Conservation (phyloP, 64 coral and sea anemone genomes). For the Montipora cactus region DNA sequence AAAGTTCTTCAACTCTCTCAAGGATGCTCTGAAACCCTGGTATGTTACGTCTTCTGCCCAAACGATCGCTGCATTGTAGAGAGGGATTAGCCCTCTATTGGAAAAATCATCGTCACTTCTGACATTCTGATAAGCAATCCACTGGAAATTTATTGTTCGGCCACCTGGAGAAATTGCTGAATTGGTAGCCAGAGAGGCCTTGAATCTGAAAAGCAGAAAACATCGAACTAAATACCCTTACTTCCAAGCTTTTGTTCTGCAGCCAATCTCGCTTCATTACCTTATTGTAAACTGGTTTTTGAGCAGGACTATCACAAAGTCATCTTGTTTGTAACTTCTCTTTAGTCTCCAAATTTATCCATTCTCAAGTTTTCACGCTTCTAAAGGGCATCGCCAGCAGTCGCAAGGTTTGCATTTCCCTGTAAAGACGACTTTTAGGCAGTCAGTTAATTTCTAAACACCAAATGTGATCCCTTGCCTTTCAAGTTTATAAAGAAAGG, state of each 20-base stretch:
- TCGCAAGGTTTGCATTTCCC: too few relatives aligned
- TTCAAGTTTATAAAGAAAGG: too few relatives aligned
- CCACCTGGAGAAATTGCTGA: not conserved
- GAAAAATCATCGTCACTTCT: not conserved
- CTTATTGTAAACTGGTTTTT: too few relatives aligned
- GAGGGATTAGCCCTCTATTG: not conserved
- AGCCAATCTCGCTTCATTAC: not conserved
- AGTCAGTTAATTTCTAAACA: too few relatives aligned
- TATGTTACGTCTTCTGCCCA: too few relatives aligned
- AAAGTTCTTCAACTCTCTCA: slow-evolving; percentile 41
- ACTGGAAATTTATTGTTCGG: not conserved
- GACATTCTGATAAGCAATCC: not conserved
- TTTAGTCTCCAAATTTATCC: too few relatives aligned
- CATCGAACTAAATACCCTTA: not conserved
- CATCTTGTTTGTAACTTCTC: too few relatives aligned
- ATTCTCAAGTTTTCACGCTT: too few relatives aligned
- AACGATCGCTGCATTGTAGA: not conserved
- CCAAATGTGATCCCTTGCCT: too few relatives aligned
- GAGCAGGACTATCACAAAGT: too few relatives aligned
- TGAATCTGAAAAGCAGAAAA: not conserved
- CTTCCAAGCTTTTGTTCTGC: not conserved
- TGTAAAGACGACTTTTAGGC: too few relatives aligned
- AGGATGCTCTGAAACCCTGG: slow-evolving; percentile 30
- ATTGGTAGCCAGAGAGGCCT: not conserved
- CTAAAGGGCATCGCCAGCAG: too few relatives aligned